Conservation (phyloP, 1,140 invertebrate species). For the Nephotettix cincticeps region DNA sequence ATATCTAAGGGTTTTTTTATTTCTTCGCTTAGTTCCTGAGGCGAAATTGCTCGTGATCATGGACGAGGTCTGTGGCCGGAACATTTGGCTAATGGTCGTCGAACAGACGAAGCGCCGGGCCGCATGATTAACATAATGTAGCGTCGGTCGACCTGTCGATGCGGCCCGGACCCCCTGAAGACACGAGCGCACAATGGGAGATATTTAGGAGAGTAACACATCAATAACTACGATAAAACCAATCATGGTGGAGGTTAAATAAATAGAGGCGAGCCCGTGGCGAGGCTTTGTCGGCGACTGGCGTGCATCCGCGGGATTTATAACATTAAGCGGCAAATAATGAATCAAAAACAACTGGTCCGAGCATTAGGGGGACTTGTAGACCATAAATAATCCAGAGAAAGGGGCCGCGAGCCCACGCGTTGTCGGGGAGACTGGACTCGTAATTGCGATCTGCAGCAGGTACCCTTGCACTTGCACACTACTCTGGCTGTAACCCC, state of each 20-base stretch:
- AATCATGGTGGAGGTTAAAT: conserved; percentile 3
- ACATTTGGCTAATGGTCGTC: too few relatives aligned
- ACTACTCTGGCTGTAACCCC: too few relatives aligned
- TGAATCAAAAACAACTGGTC: conserved; percentile 31
- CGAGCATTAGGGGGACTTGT: conserved; percentile 24
- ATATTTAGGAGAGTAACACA: conserved; percentile 6
- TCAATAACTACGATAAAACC: conserved; percentile 20
- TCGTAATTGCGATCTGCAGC: too few relatives aligned
- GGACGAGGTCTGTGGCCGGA: too few relatives aligned
- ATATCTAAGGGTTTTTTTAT: too few relatives aligned
- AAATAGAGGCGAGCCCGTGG: conserved; percentile 19
- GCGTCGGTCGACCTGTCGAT: too few relatives aligned
- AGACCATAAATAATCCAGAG: conserved; percentile 29
- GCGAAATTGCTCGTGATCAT: too few relatives aligned
- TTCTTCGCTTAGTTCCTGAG: too few relatives aligned
- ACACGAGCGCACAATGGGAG: neutral
- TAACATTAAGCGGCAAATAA: conserved; percentile 31
- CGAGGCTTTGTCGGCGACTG: conserved; percentile 16
- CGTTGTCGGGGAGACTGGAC: too few relatives aligned
- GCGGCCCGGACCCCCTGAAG: neutral
- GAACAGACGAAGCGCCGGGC: too few relatives aligned
- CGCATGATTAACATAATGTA: too few relatives aligned
- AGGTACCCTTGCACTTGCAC: too few relatives aligned
- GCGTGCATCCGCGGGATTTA: conserved; percentile 28
- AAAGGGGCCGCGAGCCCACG: conserved; percentile 9